Evolutionary conservation across 64 coral and sea anemone genomes (phyloP).

Genomic region (Dendrophyllia cribrosa): DNA sequence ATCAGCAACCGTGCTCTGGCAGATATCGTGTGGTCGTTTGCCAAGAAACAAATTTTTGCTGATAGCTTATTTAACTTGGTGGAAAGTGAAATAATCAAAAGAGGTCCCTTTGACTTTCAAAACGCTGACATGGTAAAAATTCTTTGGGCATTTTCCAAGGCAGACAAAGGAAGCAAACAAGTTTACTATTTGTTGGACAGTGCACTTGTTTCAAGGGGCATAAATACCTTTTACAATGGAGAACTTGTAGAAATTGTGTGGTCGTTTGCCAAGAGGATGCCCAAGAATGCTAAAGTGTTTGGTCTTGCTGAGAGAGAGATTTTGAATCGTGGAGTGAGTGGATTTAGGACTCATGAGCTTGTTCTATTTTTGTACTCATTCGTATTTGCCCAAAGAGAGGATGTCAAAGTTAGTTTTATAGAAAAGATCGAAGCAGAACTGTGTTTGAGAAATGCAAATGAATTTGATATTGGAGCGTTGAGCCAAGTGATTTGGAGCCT

Average conservation of each 20-base stretch:
- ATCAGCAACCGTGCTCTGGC: not conserved
- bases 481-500: not conserved
- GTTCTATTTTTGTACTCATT: constrained; percentile 1
- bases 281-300: not conserved
- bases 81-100: not conserved
- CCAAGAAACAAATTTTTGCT: not conserved
- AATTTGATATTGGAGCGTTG: not conserved
- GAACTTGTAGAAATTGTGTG: not conserved
- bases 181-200: not conserved
- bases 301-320: not conserved
- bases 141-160: constrained; percentile 1
- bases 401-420: not conserved
- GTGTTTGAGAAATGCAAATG: not conserved
- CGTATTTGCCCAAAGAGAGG: not conserved
- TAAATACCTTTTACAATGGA: not conserved
- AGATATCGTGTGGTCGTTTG: constrained; percentile 23
- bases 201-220: not conserved
- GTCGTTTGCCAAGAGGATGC: not conserved
- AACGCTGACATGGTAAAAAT: not conserved
- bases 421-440: not conserved
- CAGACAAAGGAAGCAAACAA: not conserved
- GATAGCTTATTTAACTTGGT: not conserved
- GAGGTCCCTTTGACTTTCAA: not conserved
- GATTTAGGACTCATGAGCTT: not conserved
- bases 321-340: not conserved